Base-by-base conservation (phyloP, 2,888 invertebrate genomes). In the Dolomedes plantarius region DNA sequence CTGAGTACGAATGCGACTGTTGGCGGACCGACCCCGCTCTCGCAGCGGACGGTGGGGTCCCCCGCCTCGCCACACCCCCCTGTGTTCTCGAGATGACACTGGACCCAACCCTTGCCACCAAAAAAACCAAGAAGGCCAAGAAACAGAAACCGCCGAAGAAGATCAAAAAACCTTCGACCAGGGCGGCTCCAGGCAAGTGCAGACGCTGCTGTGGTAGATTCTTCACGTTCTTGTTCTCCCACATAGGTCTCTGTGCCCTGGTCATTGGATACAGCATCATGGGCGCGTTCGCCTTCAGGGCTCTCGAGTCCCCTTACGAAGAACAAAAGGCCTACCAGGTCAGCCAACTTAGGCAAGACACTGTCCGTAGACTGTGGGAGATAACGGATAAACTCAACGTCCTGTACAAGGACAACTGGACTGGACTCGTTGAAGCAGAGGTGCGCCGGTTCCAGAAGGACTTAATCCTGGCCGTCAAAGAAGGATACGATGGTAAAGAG, bases 201-300 rank as follows among this genome's bases (percentile, higher is more conserved):
- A 95, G 95, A 91, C 95, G 95, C 91, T 95, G 94, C 91, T 93
- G 94, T 91, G 94, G 97, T 86, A 93, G 94, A 90, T 94, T 97
- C 91, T 94, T 97, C 87, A 97, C 98, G 46, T 98, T 98, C 93
- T 94, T 98, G 92, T 98, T 98, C 93, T 98, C 98, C 91, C 98
- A 99, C 93, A 96, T 99, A 74, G 98, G 98, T 76, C 95, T 98
- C 89, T 96, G 98, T 90, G 95, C 96, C 86, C 93, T 98, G 79
- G 98, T 99, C 86, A 96, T 98, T 62, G 95, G 95, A 67, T 97
- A 97, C 91, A 96, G 96, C 76, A 95, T 97, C 87, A 94, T 95
- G 89, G 97, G 98, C 75, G 97, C 98, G 64, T 96, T 97, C 91
- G 95, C 98, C 92, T 98, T 98, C 92, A 94, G 90, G 79, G 86